Base-by-base conservation (phyloP, 2,888 invertebrate genomes). In the Apocheima hispidaria region DNA sequence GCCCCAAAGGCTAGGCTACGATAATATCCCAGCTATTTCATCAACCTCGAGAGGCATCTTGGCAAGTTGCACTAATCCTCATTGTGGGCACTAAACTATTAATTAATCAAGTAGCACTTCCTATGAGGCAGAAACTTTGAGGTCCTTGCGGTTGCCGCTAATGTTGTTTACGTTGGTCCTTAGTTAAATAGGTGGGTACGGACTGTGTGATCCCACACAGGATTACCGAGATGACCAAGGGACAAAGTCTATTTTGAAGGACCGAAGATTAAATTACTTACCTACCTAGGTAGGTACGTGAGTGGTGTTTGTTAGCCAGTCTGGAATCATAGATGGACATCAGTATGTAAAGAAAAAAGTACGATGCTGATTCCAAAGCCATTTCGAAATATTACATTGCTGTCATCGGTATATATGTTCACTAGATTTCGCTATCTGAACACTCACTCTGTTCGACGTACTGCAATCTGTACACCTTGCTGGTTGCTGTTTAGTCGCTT, bases 81-180 rank as follows among this genome's bases (percentile, higher is more conserved):
- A 76, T 73, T 76, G 79, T 78, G 71, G 71, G 73, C 70, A 74
- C 64, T 73, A 62, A 78, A 80, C 79, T 83, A 80, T 82, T 82
- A 82, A 83, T 82, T 83, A 83, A 83, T 84, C 83, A 82, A 80
- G 78, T 76, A 43, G 48, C 59, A 59, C 66, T 78, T 72, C 77
- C 73, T 71, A 75, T 74, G 76, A 75, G 74, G 72, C 65, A 53
- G 68, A 69, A 79, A 84, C 75, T 82, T 83, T 75, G 63, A 73
- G 74, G 78, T 81, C 78, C 81, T 79, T 85, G 85, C 74, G 85
- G 86, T 72, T 68, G 66, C 70, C 73, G 74, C 76, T 85, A 83
- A 87, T 87, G 83, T 82, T 86, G 83, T 84, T 87, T 86, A 85
- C 84, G 81, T 77, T 80, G 79, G 33, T 74, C 80, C 79, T 81